Percentiles rank a stretch among this genome's conserved stretches.
Conservation (phyloP, 2,113 vertebrate species). For the Epinephelus moara region DNA sequence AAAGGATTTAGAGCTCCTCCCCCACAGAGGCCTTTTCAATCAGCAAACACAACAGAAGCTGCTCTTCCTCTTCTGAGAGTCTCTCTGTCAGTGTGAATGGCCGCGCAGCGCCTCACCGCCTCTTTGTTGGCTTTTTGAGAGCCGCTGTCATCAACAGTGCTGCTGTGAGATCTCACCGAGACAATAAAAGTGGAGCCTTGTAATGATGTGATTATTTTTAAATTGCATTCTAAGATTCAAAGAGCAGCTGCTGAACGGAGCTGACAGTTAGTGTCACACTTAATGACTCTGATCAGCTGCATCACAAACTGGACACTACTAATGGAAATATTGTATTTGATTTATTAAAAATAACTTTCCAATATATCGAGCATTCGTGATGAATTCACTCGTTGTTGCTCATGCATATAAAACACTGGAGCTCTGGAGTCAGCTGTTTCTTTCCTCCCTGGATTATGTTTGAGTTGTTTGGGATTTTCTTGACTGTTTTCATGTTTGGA, state of each 20-base stretch:
- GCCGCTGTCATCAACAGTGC: constrained; percentile 42
- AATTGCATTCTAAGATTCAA: constrained; percentile 20
- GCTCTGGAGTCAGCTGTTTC: neutral
- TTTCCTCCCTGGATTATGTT: neutral
- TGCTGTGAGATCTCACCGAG: constrained; percentile 15
- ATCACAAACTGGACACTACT: neutral
- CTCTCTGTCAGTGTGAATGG: constrained; percentile 19
- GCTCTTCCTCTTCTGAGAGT: neutral
- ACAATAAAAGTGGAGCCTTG: neutral
- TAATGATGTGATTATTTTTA: constrained; percentile 32
- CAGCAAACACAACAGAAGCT: constrained; percentile 54
- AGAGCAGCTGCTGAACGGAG: neutral
- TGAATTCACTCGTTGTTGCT: neutral
- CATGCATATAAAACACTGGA: neutral
- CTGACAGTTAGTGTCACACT: neutral
- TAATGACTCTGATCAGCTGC: neutral
- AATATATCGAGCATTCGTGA: neutral
- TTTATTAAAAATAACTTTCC: neutral
- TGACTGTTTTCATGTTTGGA: neutral
- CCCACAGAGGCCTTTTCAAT: constrained; percentile 55
- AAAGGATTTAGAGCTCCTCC: neutral
- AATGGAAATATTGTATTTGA: neutral
- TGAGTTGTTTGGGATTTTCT: neutral
- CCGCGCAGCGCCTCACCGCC: constrained; percentile 13
- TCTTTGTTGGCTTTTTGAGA: constrained; percentile 43